phyloP scores from a whole-genome alignment of 1,140 invertebrate species.

The Danaus plexippus region DNA sequence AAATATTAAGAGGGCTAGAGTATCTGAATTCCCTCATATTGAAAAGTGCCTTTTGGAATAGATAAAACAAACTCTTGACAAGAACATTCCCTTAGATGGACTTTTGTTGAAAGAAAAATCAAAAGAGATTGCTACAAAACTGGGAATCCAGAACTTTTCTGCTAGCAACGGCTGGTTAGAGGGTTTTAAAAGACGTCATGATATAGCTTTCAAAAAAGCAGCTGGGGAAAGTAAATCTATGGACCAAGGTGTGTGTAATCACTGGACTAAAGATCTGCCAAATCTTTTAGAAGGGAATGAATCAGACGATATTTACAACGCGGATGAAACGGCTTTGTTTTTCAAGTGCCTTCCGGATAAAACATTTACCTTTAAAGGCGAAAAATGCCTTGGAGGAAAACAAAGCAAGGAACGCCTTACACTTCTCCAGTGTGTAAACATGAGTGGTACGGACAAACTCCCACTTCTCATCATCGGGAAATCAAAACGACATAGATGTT shows the following conservation, averaged over 20 bases:
- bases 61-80: slow-evolving; percentile 13
- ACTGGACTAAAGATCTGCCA: too few species aligned
- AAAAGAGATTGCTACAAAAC: too few species aligned
- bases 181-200: slow-evolving; percentile 4
- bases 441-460: slow-evolving; percentile 5
- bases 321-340: too few species aligned
- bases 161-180: too few species aligned
- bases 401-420: slow-evolving; percentile 17
- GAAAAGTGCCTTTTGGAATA: slow-evolving; percentile 20
- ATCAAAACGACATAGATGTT: slow-evolving; percentile 19
- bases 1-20: slow-evolving; percentile 20
- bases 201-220: slow-evolving; percentile 5
- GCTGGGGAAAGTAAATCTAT: slow-evolving; percentile 3
- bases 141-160: too few species aligned
- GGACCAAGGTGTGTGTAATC: neutral
- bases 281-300: too few species aligned
- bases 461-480: slow-evolving; percentile 14
- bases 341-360: slow-evolving; percentile 11
- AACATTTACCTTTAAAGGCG: slow-evolving; percentile 18
- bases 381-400: slow-evolving; percentile 14
- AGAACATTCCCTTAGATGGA: slow-evolving; percentile 20
- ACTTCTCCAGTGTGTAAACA: slow-evolving; percentile 10
- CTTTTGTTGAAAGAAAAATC: slow-evolving; percentile 7
- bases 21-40: slow-evolving; percentile 17
- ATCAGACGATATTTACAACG: too few species aligned